Conservation (phyloP, 2,113 vertebrate genomes). For the Hemicordylus capensis region DNA sequence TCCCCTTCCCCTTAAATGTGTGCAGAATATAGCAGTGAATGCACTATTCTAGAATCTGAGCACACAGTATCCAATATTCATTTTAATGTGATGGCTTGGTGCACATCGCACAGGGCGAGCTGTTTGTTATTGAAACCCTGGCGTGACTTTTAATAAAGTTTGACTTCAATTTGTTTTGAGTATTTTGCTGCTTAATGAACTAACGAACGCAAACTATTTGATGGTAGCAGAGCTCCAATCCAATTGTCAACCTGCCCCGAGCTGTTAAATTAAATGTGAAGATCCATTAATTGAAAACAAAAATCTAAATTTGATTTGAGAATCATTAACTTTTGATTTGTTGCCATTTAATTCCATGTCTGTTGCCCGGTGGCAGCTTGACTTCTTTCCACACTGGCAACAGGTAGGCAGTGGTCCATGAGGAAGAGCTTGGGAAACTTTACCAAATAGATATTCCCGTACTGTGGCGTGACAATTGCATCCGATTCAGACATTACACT, state of each 20-base stretch:
- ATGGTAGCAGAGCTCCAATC: background rate
- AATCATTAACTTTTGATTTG: conserved; percentile 32
- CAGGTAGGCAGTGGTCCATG: background rate
- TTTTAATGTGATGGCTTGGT: background rate
- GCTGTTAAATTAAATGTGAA: background rate
- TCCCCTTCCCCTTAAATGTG: background rate
- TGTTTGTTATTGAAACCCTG: background rate
- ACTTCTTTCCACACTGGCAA: background rate
- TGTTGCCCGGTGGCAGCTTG: background rate
- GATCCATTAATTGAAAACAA: background rate
- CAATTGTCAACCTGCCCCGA: background rate
- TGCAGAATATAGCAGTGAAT: background rate
- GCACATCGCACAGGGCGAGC: background rate
- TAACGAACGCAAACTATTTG: background rate
- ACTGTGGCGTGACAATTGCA: too few relatives aligned
- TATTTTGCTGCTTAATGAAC: conserved; percentile 5
- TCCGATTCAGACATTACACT: background rate
- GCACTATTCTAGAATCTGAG: background rate
- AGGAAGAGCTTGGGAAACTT: background rate
- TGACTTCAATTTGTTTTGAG: background rate
- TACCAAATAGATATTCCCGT: too few relatives aligned
- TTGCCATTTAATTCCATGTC: conserved; percentile 24
- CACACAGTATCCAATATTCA: background rate
- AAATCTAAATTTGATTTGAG: conserved; percentile 41
- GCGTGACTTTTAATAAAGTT: background rate